Percentiles rank a stretch among this genome's conserved stretches.
Evolutionary conservation across 1,140 invertebrate species (phyloP).

Genomic region (Stegodyphus dumicola): DNA sequence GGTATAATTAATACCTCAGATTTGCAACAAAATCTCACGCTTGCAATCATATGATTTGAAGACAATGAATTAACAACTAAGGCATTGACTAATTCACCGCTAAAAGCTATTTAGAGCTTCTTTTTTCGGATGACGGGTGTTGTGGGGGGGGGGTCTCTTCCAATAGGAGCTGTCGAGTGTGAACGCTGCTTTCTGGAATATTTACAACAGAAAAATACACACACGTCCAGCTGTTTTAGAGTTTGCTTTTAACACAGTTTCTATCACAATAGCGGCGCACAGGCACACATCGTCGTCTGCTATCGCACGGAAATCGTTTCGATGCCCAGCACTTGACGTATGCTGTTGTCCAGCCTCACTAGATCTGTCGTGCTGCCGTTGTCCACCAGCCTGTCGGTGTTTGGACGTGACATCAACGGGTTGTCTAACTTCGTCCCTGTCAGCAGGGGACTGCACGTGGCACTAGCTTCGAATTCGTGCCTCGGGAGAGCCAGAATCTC

Average conservation of each 20-base stretch:
- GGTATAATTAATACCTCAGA: no score
- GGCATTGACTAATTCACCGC: neutral
- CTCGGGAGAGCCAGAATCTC: slow-evolving; percentile 55
- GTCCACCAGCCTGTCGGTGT: slow-evolving; percentile 12
- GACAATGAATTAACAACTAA: neutral
- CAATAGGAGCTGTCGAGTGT: neutral
- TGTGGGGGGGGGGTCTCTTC: neutral
- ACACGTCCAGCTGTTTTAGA: neutral
- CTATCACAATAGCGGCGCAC: slow-evolving; percentile 3
- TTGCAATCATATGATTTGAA: no score
- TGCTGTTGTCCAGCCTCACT: slow-evolving; percentile 55
- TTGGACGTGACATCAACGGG: neutral
- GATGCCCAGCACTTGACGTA: slow-evolving; percentile 61
- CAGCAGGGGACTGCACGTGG: slow-evolving; percentile 53
- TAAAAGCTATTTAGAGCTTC: neutral
- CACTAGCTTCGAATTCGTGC: slow-evolving; percentile 60
- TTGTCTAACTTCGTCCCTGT: slow-evolving; percentile 11
- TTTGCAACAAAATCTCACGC: no score
- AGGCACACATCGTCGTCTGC: neutral
- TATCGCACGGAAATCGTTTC: slow-evolving; percentile 61
- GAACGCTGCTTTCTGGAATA: neutral
- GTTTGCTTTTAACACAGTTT: neutral
- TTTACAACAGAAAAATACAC: neutral
- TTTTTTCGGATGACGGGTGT: neutral
- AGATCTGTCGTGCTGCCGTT: slow-evolving; percentile 39